These are phyloP conservation scores for Laothoe populi DNA, from an alignment of 2,888 invertebrate genomes.

Conservation along the genomic window DNA sequence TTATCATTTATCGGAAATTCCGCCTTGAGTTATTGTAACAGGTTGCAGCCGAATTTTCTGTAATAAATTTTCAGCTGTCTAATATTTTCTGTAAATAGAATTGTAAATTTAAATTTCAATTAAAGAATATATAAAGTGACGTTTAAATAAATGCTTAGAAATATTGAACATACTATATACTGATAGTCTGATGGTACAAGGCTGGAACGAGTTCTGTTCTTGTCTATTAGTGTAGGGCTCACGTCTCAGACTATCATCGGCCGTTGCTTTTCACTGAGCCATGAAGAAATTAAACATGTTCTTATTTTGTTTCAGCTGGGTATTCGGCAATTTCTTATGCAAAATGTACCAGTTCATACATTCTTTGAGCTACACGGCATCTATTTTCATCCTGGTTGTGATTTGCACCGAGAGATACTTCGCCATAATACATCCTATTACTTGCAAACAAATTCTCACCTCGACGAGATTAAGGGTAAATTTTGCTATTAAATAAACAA, in stretches of 20 bases:
- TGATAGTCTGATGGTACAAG: too few relatives aligned
- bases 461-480: conserved; percentile 90
- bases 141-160: too few relatives aligned
- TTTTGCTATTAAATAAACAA: conserved; percentile 34
- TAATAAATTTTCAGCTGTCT: conserved; percentile 4
- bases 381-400: conserved; percentile 94
- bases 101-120: conserved; percentile 6
- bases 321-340: conserved; percentile 93
- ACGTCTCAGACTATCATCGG: too few relatives aligned
- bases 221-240: too few relatives aligned
- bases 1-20: background rate
- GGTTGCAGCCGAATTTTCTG: background rate
- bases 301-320: conserved; percentile 87
- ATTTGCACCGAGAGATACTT: conserved; percentile 95
- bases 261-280: too few relatives aligned
- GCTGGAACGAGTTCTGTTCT: too few relatives aligned
- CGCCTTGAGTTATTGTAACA: background rate
- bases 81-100: conserved; percentile 7
- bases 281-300: background rate
- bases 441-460: conserved; percentile 93
- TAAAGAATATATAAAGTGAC: background rate
- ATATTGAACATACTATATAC: too few relatives aligned
- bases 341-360: conserved; percentile 96
- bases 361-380: conserved; percentile 94
- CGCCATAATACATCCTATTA: conserved; percentile 93